Evolutionary conservation across 2,888 invertebrate genomes (phyloP), one percentile per base, ranked within the genome.

Genomic region (Bhutanitis thaidina): DNA sequence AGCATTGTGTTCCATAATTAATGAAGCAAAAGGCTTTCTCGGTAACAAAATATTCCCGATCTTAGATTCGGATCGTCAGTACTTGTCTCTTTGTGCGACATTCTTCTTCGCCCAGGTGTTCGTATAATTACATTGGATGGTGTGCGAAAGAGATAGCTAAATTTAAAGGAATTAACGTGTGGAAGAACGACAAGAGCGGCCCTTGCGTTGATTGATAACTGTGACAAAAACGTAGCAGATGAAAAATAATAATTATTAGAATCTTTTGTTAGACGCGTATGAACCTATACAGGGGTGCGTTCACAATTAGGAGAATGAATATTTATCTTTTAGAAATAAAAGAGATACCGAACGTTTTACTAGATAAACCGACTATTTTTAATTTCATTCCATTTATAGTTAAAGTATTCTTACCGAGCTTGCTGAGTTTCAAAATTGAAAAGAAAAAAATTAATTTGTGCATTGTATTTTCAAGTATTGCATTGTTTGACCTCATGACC

Each of bases 161-260:
- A 80, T 75, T 52, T 53, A 49, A 53, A 57, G 60, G 55, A 52
- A 35, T 57, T 55, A 25, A 43, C 30, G 56, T 43, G 38, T 56
- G 77, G 81, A 62, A 65, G 72, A 70, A 80, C 81, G 48, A 59
- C 52, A 64, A 59, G 38, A 68, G 43, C 60, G 69, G 76, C 84
- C 82, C 81, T 82, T 75, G 77, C 79, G 80, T 88, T 90, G 90
- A 90, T 90, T 90, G 90, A 90, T 90, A 90, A 89, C 90, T 90
- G 89, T 88, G 90, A 90, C 90, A 90, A 89, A 88, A 89, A 89
- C 84, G 89, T 79, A 80, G 80, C 87, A 87, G 87, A 89, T 87
- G 88, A 89, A 87, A 87, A 89, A 89, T 88, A 89, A 89, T 89
- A 84, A 89, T 89, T 88, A 89, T 88, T 84, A 77, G 74, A 60